Evolutionary conservation across 2,113 vertebrate species (phyloP).

Genomic region (Ochotona princeps): DNA sequence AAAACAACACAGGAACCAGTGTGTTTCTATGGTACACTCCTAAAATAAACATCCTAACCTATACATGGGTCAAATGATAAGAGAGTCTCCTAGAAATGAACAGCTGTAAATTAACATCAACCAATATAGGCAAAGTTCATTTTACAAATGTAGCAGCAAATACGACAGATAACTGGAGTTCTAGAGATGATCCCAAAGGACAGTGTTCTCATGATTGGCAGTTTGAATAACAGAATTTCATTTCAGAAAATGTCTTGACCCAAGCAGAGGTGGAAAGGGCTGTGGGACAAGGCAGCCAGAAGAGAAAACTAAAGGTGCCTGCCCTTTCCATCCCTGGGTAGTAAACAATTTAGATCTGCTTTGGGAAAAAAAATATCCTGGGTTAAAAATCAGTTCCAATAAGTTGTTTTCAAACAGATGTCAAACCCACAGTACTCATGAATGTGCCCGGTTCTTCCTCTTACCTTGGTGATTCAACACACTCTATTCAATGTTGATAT

Average conservation of each 20-base stretch:
- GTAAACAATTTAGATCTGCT: slow-evolving; percentile 84
- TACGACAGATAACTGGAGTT: slow-evolving; percentile 83
- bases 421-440: slow-evolving; percentile 89
- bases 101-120: slow-evolving; percentile 83
- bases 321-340: slow-evolving; percentile 76
- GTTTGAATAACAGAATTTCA: slow-evolving; percentile 85
- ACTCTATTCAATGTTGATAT: slow-evolving; percentile 60
- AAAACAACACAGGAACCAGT: slow-evolving; percentile 79
- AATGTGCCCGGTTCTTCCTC: slow-evolving; percentile 60
- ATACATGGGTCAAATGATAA: slow-evolving; percentile 80
- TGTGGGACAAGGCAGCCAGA: slow-evolving; percentile 60
- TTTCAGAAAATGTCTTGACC: slow-evolving; percentile 84
- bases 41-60: slow-evolving; percentile 78
- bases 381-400: slow-evolving; percentile 83
- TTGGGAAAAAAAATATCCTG: slow-evolving; percentile 80
- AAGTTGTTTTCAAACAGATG: slow-evolving; percentile 87
- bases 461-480: slow-evolving; percentile 44
- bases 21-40: slow-evolving; percentile 79
- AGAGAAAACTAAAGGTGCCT: slow-evolving; percentile 74
- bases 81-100: slow-evolving; percentile 72
- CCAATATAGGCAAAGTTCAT: slow-evolving; percentile 86
- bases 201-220: slow-evolving; percentile 84
- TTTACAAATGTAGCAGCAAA: slow-evolving; percentile 88
- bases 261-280: slow-evolving; percentile 80
- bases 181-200: slow-evolving; percentile 81